Percentiles rank a stretch among this genome's conserved stretches.
Conservation (phyloP, 1,140 invertebrate species). For the Proales similis region DNA sequence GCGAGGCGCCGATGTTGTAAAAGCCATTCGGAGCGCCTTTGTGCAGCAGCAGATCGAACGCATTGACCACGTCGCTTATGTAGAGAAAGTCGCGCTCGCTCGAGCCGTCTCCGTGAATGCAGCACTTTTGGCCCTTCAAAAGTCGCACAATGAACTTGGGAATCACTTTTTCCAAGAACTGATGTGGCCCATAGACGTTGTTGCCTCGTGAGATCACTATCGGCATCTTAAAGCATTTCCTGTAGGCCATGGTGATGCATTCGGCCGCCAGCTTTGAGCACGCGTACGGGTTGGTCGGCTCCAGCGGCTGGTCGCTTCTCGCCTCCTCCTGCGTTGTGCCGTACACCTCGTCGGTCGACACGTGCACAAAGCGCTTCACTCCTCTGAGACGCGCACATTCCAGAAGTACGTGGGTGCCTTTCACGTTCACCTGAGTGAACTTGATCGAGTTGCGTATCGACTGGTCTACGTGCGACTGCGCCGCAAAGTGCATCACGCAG, state of each 20-base stretch:
- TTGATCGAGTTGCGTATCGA: conserved; percentile 40
- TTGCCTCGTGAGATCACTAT: conserved; percentile 48
- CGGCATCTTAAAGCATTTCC: conserved; percentile 42
- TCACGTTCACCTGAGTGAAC: conserved; percentile 41
- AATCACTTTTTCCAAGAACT: conserved; percentile 46
- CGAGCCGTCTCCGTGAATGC: conserved; percentile 45
- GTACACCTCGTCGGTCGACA: conserved; percentile 49
- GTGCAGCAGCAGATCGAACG: conserved; percentile 46
- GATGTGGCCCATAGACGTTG: conserved; percentile 52
- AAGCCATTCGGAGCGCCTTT: conserved; percentile 45
- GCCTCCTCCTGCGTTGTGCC: conserved; percentile 37
- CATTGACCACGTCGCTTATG: conserved; percentile 47
- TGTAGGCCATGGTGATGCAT: conserved; percentile 40
- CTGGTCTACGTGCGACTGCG: conserved; percentile 36
- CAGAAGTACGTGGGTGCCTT: conserved; percentile 40
- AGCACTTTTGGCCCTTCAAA: conserved; percentile 41
- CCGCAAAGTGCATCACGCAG: conserved; percentile 41
- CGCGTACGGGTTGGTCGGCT: conserved; percentile 51
- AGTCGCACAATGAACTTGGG: conserved; percentile 49
- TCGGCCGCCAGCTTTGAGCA: conserved; percentile 46
- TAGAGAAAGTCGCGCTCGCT: conserved; percentile 45
- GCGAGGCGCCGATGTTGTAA: conserved; percentile 50
- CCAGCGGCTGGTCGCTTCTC: conserved; percentile 29
- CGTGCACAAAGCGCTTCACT: conserved; percentile 46
- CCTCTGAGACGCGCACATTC: conserved; percentile 40